Conservation (phyloP, 2,888 invertebrate genomes). For the Stenchaetothrips biformis region DNA sequence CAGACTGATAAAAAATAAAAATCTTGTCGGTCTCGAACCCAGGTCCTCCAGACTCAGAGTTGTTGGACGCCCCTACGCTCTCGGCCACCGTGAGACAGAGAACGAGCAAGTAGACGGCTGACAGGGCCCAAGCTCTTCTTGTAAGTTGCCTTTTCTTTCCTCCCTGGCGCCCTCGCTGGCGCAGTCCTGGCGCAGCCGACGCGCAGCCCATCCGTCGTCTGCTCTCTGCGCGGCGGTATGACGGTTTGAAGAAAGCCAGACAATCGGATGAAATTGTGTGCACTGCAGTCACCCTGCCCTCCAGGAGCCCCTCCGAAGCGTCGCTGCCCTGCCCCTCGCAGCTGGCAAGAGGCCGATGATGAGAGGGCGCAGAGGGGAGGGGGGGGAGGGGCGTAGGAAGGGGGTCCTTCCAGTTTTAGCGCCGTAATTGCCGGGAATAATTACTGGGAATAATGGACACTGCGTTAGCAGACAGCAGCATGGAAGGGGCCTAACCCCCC, state of each 20-base stretch:
- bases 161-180: not conserved
- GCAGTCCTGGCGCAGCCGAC: not conserved
- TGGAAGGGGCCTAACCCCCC: conserved; percentile 1
- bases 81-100: too few relatives aligned
- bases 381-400: not conserved
- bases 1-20: too few relatives aligned
- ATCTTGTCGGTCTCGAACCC: too few relatives aligned
- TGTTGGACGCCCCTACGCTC: too few relatives aligned
- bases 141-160: too few relatives aligned
- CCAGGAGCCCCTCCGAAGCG: not conserved
- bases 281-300: not conserved
- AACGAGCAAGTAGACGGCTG: too few relatives aligned
- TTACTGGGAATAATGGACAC: conserved; percentile 24
- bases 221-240: not conserved
- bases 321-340: not conserved
- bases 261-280: not conserved
- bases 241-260: not conserved
- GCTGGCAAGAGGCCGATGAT: not conserved
- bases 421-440: conserved; percentile 20
- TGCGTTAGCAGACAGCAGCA: not conserved
- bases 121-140: too few relatives aligned
- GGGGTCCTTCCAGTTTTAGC: conserved; percentile 16
- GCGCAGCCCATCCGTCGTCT: too few relatives aligned
- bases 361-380: not conserved
- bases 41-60: too few relatives aligned